phyloP scores from a whole-genome alignment of 2,113 vertebrate species.

The Strix aluco region DNA sequence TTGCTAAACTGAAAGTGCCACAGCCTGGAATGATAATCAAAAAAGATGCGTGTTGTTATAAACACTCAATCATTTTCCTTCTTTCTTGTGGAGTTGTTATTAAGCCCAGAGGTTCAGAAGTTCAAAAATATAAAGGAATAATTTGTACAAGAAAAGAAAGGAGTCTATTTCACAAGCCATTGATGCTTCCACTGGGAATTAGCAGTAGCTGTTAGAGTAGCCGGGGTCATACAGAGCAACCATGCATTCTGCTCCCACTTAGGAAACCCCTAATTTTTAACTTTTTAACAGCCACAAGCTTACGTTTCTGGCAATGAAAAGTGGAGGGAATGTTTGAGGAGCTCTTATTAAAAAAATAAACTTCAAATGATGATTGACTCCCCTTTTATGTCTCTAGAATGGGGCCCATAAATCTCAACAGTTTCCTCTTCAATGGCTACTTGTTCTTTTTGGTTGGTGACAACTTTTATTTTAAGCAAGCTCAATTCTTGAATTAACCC shows the following conservation, averaged over 20 bases:
- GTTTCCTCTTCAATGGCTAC: slow-evolving; percentile 65
- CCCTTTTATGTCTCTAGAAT: slow-evolving; percentile 61
- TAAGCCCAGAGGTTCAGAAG: slow-evolving; percentile 66
- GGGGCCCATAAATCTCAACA: slow-evolving; percentile 60
- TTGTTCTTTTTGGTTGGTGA: slow-evolving; percentile 66
- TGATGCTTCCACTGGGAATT: slow-evolving; percentile 71
- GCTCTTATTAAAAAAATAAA: slow-evolving; percentile 68
- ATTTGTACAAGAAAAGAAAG: slow-evolving; percentile 74
- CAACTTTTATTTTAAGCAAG: slow-evolving; percentile 63
- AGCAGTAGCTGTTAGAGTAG: slow-evolving; percentile 66
- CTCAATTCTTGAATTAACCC: slow-evolving; percentile 56
- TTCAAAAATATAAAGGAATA: slow-evolving; percentile 72
- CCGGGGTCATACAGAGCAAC: slow-evolving; percentile 53
- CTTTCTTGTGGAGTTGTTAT: slow-evolving; percentile 57
- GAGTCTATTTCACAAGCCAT: slow-evolving; percentile 64
- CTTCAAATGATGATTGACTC: slow-evolving; percentile 68
- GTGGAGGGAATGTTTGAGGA: slow-evolving; percentile 61
- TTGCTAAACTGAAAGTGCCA: neutral
- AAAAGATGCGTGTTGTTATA: slow-evolving; percentile 45
- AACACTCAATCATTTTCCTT: slow-evolving; percentile 50
- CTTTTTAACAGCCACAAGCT: slow-evolving; percentile 63
- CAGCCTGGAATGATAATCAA: slow-evolving; percentile 44
- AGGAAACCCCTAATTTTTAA: slow-evolving; percentile 68
- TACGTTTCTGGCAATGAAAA: slow-evolving; percentile 50
- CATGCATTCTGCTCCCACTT: slow-evolving; percentile 67